Evolutionary conservation across 1,140 invertebrate genomes (phyloP), one percentile per base, ranked within the genome.

Genomic region (Heterodera carotae): DNA sequence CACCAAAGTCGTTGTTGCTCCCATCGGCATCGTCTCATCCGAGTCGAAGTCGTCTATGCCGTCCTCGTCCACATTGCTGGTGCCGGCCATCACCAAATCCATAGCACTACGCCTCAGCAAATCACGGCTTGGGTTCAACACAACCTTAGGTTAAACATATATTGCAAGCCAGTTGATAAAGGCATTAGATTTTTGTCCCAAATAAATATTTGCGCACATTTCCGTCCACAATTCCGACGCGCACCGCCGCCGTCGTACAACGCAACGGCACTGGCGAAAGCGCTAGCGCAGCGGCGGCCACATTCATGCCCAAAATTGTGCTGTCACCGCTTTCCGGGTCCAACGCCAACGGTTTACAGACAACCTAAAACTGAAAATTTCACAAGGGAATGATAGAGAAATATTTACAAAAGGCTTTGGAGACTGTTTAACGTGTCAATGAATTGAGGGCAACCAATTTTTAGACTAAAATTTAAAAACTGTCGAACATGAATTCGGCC

Each of bases 231-330:
- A 93, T 88, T 22, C 94, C 95, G 67, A 99, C 89, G 84, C 95
- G 89, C 0, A 97, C 95, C 75, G 97, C 95, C 25, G 93, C 97
- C 10, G 98, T 90, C 1, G 96, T 96, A 27, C 95, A 95, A 88
- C 93, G 92, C 94, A 96, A 98, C 18, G 96, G 96, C 83, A 98
- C 94, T 88, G 96, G 93, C n/a, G 96, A 98, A 22, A 98, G 76
- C 10, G 92, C 90, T n/a, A 98, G 88, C 15, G 96, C 93, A 43
- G 95, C 92, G 60, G 95, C 96, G 0, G 96, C 95, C 86, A 94
- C 95, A 91, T 99, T 99, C 34, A 99, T 95, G 27, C 93, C 92
- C 1, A 95, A 85, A 2, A 98, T 90, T 88, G 97, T 95, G 0
- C 95, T 94, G 84, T 94, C 92, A 86, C 96, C 92, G 43, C 43